Conservation (phyloP, 2,113 vertebrate species). For the Nestor notabilis region DNA sequence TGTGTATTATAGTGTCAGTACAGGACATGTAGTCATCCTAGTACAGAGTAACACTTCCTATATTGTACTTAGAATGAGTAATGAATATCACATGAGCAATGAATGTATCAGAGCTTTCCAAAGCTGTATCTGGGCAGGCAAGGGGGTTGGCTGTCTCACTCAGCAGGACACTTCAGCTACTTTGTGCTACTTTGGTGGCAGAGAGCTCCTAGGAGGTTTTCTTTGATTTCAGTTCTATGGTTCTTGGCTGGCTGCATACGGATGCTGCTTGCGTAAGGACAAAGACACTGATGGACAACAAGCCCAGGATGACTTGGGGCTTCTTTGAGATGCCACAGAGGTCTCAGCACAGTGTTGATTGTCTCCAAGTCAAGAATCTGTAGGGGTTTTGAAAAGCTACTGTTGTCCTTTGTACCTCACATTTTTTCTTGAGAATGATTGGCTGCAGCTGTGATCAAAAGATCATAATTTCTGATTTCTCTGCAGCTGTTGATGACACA, state of each 20-base stretch:
- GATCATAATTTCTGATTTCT: not conserved
- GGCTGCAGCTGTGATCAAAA: not conserved
- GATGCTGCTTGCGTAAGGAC: not conserved
- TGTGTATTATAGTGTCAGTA: not conserved
- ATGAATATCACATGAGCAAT: not conserved
- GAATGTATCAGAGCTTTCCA: not conserved
- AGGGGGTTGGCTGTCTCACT: not conserved
- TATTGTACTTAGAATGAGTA: slow-evolving; percentile 26
- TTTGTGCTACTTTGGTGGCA: not conserved
- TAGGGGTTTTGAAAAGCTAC: not conserved
- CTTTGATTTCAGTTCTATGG: not conserved
- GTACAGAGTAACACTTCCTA: not conserved
- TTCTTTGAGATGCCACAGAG: not conserved
- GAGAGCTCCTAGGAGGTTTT: not conserved
- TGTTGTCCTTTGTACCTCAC: not conserved
- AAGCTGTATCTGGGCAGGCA: not conserved
- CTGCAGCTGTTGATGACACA: not conserved
- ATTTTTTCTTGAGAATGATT: not conserved
- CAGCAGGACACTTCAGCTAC: not conserved
- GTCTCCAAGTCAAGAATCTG: not conserved
- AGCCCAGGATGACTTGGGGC: not conserved
- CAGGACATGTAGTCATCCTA: not conserved
- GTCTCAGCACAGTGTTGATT: not conserved
- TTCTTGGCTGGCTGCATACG: not conserved
- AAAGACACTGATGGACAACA: not conserved